Base-by-base conservation (phyloP, 2,113 vertebrate genomes). In the Sceloporus undulatus region DNA sequence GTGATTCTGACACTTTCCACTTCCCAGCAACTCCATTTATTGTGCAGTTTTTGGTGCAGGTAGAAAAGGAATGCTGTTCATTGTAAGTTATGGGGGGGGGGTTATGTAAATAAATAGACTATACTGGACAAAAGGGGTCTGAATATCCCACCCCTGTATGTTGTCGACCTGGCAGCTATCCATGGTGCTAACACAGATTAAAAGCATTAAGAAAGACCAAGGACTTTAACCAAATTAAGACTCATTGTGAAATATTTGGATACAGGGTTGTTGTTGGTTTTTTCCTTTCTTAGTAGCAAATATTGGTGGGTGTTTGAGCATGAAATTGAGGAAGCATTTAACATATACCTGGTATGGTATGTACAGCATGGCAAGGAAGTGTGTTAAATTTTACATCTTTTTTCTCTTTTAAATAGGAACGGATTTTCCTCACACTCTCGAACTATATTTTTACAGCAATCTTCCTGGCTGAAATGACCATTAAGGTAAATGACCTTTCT, bases 401-500 rank as follows among this genome's bases (percentile, higher is more conserved):
- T 86, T 3, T 59, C 52, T 4, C 78, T 10, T 84, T 85, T 83
- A 85, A 88, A 65, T 94, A 99, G 98, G 99, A 99, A 91, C 97
- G 98, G 90, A 98, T 99, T 96, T 99, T 99, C 96, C 97, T 99
- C 65, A 99, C 98, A 0, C 92, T 99, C 92, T 99, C 99, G 95
- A 99, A 99, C 96, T 99, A 99, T 96, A 98, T 99, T 96, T 99
- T 99, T 96, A 99, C 99, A 0, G 97, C 97, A 2, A 98, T 99
- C 95, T 99, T 99, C 91, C 97, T 99, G 95, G 95, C 98, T 34
- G 99, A 99, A 96, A 99, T 99, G 99, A 97, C 98, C 79, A 96
- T 99, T 92, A 99, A 99, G 98, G 99, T 99, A 96, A 97, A 85
- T 91, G 42, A 48, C 91, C 40, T 23, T n/a, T 76, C 9, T 68